Percentiles rank a stretch among this genome's conserved stretches.
phyloP scores from a whole-genome alignment of 2,797 vertebrate genomes.

The Sebastes wilsoni region DNA sequence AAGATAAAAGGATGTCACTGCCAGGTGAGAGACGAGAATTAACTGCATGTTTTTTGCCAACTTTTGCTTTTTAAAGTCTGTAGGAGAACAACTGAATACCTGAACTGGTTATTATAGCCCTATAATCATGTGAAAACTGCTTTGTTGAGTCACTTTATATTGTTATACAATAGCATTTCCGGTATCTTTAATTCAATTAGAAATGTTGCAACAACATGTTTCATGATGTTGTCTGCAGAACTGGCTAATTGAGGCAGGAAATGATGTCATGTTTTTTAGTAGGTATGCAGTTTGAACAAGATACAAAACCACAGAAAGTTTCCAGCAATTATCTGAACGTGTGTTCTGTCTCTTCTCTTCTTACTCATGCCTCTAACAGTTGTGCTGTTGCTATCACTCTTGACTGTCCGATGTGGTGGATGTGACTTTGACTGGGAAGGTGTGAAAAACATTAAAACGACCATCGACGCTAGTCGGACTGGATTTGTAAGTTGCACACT shows the following conservation, averaged over 20 bases:
- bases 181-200: not conserved
- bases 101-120: not conserved
- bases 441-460: slow-evolving; percentile 72
- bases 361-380: slow-evolving; percentile 64
- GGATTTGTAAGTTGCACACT: slow-evolving; percentile 81
- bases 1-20: slow-evolving; percentile 87
- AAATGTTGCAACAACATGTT: not conserved
- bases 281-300: slow-evolving; percentile 42
- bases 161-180: not conserved
- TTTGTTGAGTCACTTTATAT: not conserved
- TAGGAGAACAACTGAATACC: not conserved
- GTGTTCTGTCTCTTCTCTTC: slow-evolving; percentile 30
- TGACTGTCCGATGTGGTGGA: slow-evolving; percentile 79
- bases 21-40: slow-evolving; percentile 72
- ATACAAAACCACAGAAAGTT: slow-evolving; percentile 71
- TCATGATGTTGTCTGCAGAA: slow-evolving; percentile 20
- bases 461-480: slow-evolving; percentile 71
- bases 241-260: slow-evolving; percentile 55
- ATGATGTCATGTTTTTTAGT: slow-evolving; percentile 54
- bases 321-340: slow-evolving; percentile 62
- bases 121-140: not conserved
- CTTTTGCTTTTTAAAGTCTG: not conserved
- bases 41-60: not conserved
- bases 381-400: slow-evolving; percentile 81
- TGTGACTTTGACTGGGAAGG: slow-evolving; percentile 69